Percentiles rank a stretch among this genome's conserved stretches.
These are phyloP conservation scores for Nicator chloris DNA, from an alignment of 2,113 vertebrate genomes.

Conservation along the genomic window DNA sequence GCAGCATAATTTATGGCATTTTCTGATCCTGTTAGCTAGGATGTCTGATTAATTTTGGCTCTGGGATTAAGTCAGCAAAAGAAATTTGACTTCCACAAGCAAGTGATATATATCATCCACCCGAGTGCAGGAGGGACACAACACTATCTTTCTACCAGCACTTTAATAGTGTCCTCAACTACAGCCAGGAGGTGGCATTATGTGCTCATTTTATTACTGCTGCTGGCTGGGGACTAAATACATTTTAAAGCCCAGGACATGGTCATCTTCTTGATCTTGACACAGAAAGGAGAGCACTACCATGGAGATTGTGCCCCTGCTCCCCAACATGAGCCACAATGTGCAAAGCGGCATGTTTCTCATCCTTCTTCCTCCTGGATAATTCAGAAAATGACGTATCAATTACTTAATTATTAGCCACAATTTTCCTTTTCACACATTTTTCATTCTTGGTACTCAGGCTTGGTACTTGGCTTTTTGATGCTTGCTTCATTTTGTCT, in stretches of 20 bases:
- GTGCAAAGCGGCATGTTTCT: neutral
- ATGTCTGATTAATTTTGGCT: conserved; percentile 72
- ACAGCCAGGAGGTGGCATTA: conserved; percentile 64
- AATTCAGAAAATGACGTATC: neutral
- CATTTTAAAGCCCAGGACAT: neutral
- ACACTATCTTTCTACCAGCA: neutral
- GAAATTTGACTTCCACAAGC: conserved; percentile 67
- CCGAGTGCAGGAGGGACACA: neutral
- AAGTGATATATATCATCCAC: conserved; percentile 59
- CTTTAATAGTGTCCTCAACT: neutral
- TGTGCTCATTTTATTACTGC: conserved; percentile 33
- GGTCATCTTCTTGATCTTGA: neutral
- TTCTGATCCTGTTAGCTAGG: conserved; percentile 64
- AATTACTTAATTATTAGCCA: neutral
- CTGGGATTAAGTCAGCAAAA: conserved; percentile 71
- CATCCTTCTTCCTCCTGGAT: neutral
- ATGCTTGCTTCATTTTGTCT: neutral
- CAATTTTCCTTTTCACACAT: neutral
- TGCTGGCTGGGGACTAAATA: neutral
- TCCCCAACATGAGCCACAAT: neutral
- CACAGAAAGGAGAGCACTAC: neutral
- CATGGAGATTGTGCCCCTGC: neutral
- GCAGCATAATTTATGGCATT: conserved; percentile 63
- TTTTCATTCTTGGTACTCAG: neutral
- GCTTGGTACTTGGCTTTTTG: neutral